Evolutionary conservation across 2,888 invertebrate genomes (phyloP).

Genomic region (Cinara cedri): DNA sequence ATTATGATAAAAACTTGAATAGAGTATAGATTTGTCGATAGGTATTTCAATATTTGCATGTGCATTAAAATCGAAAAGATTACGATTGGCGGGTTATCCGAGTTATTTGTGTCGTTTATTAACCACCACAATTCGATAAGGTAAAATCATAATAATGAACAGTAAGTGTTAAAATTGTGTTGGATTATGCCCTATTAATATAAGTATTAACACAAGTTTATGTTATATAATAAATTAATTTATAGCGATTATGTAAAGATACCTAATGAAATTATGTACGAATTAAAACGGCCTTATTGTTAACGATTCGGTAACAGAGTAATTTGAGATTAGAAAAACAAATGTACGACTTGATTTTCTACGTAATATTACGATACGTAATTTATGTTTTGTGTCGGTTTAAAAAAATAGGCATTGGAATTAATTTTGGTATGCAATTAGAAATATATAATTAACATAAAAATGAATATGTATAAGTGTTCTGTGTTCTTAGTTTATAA

Average conservation of each 20-base stretch:
- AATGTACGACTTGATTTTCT: background rate
- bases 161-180: slow-evolving; percentile 1
- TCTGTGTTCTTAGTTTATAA: no score
- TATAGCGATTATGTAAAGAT: slow-evolving; percentile 11
- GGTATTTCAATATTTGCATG: no score
- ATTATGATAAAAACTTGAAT: no score
- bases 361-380: background rate
- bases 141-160: slow-evolving; percentile 4
- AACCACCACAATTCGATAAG: background rate
- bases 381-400: background rate
- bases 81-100: no score
- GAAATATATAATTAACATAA: no score
- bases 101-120: background rate
- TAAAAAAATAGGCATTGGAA: background rate
- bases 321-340: background rate
- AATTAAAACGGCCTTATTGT: background rate
- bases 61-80: no score
- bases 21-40: no score
- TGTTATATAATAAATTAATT: background rate
- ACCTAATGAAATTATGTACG: background rate
- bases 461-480: no score
- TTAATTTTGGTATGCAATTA: no score
- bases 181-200: background rate
- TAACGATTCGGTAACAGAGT: background rate
- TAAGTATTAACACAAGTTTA: background rate